Evolutionary conservation across 2,797 vertebrate species (phyloP), one percentile per base, ranked within the genome.

Genomic region (Trematomus bernacchii): DNA sequence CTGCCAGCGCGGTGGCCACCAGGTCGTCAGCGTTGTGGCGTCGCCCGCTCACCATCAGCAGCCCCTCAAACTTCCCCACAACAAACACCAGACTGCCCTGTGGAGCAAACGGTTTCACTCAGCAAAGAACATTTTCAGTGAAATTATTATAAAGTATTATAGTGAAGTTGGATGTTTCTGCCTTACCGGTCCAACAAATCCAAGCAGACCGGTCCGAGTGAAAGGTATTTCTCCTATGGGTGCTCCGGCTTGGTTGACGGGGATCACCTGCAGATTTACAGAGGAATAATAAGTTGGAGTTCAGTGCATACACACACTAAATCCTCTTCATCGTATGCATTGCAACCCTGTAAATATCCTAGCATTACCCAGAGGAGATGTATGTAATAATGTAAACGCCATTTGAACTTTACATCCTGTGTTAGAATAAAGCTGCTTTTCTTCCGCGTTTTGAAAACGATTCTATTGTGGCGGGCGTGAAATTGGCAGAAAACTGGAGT

Each of bases 71-170:
- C 76, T 98, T 99, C 23, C 98, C 98, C 15, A 99, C 97, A 83
- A 99, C 97, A 48, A 99, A 99, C 83, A 99, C 97, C 90, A 99
- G 91, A 72, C 97, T 99, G 62, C 97, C 98, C 98, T 99, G 94
- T 77, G 82, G 73, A 85, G 74, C 12, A 44, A 30, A 79, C 15
- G 46, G 12, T 40, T 61, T 16, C n/a, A 64, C 51, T 81, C 37
- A 75, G 58, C 19, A 19, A 37, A 13, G 55, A 55, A 51, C 42
- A 27, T 70, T 1, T 15, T n/a, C 8, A 47, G 14, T 10, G 3
- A n/a, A 40, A 48, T 46, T 8, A 37, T 44, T 30, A 14, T 4
- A 9, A 42, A 60, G 50, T 59, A 40, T 77, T 71, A 70, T 4
- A 14, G 46, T 47, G 46, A 15, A 7, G 9, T 13, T 33, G 30